phyloP scores from a whole-genome alignment of 2,888 invertebrate genomes.

The Octodonta nipae region DNA sequence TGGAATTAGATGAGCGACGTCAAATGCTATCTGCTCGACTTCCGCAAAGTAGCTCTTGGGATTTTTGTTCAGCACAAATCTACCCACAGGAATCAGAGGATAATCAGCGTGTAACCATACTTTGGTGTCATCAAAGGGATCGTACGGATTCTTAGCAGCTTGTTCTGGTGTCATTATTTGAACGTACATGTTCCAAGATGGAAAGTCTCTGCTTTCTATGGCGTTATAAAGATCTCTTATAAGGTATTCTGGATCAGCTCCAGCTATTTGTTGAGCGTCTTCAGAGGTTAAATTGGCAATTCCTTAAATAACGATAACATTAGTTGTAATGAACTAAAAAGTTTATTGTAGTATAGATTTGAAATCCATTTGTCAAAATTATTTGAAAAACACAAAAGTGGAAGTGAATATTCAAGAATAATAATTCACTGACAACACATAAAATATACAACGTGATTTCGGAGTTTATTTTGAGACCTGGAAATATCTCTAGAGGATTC shows the following conservation, averaged over 20 bases:
- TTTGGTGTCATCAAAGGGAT: slow-evolving; percentile 90
- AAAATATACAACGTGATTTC: too few species aligned
- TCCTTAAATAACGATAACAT: too few species aligned
- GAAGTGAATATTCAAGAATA: too few species aligned
- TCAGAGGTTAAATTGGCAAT: slow-evolving; percentile 63
- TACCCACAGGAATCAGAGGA: slow-evolving; percentile 80
- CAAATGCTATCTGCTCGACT: slow-evolving; percentile 84
- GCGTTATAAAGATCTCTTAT: slow-evolving; percentile 82
- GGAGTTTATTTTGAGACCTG: too few species aligned
- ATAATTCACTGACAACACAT: too few species aligned
- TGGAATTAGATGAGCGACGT: slow-evolving; percentile 77
- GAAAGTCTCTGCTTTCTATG: slow-evolving; percentile 59
- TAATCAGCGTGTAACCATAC: slow-evolving; percentile 80
- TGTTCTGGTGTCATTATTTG: slow-evolving; percentile 81
- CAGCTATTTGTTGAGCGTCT: slow-evolving; percentile 54
- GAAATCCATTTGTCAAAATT: too few species aligned
- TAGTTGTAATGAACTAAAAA: too few species aligned
- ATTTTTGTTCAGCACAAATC: slow-evolving; percentile 72
- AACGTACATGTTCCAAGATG: slow-evolving; percentile 70
- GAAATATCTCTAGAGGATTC: too few species aligned
- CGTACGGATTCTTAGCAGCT: slow-evolving; percentile 63
- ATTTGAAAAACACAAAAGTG: too few species aligned
- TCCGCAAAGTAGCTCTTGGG: slow-evolving; percentile 88
- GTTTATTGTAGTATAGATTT: too few species aligned
- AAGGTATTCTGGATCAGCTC: slow-evolving; percentile 75